These are phyloP conservation scores for Nothocercus julius DNA, from an alignment of 2,113 vertebrate species.

Conservation along the genomic window DNA sequence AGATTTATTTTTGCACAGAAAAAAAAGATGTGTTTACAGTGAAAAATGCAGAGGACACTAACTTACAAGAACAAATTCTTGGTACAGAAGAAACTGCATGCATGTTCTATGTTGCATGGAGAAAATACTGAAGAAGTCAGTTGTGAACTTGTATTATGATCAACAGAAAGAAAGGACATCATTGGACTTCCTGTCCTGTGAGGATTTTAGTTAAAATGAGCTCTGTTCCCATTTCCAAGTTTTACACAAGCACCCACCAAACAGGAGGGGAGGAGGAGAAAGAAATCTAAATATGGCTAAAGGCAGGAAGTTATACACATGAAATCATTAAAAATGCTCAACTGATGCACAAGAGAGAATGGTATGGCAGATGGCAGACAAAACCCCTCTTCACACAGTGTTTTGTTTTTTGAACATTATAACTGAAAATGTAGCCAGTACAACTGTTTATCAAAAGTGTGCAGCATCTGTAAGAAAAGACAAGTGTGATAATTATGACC, in stretches of 20 bases:
- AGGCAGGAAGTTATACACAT: not conserved
- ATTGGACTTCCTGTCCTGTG: not conserved
- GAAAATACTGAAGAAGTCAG: not conserved
- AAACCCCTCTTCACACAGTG: not conserved
- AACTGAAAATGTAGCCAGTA: slow-evolving; percentile 15
- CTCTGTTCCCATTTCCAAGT: not conserved
- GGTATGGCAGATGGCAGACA: not conserved
- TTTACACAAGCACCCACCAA: not conserved
- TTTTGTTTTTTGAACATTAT: slow-evolving; percentile 11
- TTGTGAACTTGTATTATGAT: not conserved
- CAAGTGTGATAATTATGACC: not conserved
- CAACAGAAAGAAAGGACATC: not conserved
- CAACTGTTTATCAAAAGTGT: slow-evolving; percentile 50
- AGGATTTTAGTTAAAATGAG: not conserved
- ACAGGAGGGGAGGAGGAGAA: not conserved
- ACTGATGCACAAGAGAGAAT: not conserved
- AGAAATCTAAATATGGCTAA: not conserved
- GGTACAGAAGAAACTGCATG: not conserved
- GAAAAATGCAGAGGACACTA: not conserved
- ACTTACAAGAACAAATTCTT: not conserved
- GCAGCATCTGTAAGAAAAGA: slow-evolving; percentile 18
- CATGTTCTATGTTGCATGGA: not conserved
- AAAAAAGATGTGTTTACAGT: not conserved
- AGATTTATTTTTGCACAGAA: not conserved
- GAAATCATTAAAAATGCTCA: not conserved